Evolutionary conservation across 2,113 vertebrate genomes (phyloP).

Genomic region (Rhineura floridana): DNA sequence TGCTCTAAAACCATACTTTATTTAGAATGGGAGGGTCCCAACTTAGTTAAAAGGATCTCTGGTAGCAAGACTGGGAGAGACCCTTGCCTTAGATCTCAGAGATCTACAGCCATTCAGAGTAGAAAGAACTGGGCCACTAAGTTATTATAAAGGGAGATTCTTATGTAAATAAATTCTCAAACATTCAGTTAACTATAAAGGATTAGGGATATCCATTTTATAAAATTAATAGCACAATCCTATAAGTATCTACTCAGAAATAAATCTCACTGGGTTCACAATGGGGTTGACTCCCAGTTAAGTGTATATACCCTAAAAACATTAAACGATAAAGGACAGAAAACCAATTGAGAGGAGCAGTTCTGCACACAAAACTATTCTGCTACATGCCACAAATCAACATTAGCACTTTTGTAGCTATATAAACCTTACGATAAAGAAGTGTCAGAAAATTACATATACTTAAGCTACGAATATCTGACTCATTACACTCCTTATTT

Average conservation of each 20-base stretch:
- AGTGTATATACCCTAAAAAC: background rate
- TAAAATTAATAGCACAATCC: background rate
- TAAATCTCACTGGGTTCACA: background rate
- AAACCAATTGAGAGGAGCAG: background rate
- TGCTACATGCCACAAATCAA: background rate
- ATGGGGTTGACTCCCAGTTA: background rate
- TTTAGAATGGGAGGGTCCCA: background rate
- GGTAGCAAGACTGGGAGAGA: background rate
- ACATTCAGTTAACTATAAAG: background rate
- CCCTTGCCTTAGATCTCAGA: background rate
- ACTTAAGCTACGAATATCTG: background rate
- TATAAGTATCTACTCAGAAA: background rate
- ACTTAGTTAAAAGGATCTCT: background rate
- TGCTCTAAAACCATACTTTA: background rate
- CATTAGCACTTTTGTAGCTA: background rate
- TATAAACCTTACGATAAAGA: background rate
- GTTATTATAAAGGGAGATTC: background rate
- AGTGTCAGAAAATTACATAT: background rate
- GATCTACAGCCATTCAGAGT: background rate
- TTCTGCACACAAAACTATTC: background rate
- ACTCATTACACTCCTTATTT: background rate
- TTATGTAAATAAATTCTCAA: background rate
- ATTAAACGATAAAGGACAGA: background rate
- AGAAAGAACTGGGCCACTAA: background rate
- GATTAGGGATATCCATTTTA: background rate